Conservation (phyloP, 2,888 invertebrate species). For the Caenorhabditis wallacei region DNA sequence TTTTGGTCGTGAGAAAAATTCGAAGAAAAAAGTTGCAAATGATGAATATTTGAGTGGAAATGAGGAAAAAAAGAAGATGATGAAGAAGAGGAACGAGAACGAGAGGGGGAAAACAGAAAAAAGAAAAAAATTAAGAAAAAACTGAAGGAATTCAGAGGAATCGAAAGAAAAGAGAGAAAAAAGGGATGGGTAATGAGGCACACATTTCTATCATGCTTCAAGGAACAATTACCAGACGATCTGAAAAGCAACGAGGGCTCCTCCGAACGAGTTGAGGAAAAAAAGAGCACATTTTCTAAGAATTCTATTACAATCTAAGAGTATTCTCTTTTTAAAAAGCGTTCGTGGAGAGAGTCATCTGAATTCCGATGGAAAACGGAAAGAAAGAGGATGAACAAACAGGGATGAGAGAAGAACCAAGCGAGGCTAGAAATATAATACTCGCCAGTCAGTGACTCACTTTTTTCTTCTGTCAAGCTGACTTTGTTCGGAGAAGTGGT, state of each 20-base stretch:
- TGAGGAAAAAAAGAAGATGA: conserved; percentile 3
- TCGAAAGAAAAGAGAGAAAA: conserved; percentile 33
- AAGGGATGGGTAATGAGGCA: conserved; percentile 57
- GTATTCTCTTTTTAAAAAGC: not conserved
- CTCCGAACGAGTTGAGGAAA: too few species aligned
- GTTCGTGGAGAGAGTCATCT: conserved; percentile 8
- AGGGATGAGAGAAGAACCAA: conserved; percentile 16
- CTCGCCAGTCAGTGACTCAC: conserved; percentile 45
- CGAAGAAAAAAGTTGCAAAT: conserved; percentile 1
- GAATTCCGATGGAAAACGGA: conserved; percentile 11
- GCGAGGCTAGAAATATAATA: conserved; percentile 57
- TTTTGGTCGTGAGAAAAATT: not conserved
- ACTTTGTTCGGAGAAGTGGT: conserved; percentile 17
- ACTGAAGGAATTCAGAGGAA: conserved; percentile 14
- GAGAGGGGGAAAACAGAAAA: conserved; percentile 29
- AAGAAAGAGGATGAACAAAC: conserved; percentile 37
- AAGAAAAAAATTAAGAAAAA: conserved; percentile 28
- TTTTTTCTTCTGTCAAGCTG: conserved; percentile 20
- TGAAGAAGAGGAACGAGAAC: conserved; percentile 7
- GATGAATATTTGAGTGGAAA: conserved; percentile 8
- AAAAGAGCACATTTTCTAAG: conserved; percentile 7
- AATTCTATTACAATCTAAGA: conserved; percentile 5
- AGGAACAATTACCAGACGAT: conserved; percentile 57
- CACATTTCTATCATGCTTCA: conserved; percentile 50
- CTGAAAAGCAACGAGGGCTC: conserved; percentile 15